Base-by-base conservation (phyloP, 2,113 vertebrate species). In the Pseudorhombus dupliciocellatus region DNA sequence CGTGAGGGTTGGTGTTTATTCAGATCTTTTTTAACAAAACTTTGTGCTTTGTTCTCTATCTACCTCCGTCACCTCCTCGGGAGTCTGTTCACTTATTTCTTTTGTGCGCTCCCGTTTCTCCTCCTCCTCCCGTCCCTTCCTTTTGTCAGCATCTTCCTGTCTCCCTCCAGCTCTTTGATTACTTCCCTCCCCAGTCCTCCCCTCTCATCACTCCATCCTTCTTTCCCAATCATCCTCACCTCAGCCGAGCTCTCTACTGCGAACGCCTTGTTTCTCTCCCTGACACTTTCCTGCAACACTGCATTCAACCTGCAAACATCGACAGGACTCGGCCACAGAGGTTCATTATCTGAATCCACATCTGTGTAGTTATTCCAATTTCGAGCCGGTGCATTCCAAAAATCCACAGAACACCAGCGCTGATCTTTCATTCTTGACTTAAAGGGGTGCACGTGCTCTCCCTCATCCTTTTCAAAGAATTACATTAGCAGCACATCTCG, bases 1-100 rank as follows among this genome's bases (percentile, higher is more conserved):
- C 18, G 63, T 78, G 42, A 16, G 76, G 77, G 73, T 87, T 75
- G 67, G 51, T 58, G 69, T 80, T 81, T 79, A 81, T 79, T 88
- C 79, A 77, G 52, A 79, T 76, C 80, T 24, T 70, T 79, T 86
- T 80, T 48, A 51, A 81, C 57, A 63, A 82, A 90, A 88, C 84
- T 86, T 87, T 88, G 53, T 80, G 37, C 66, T 85, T 70, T 48
- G 60, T 79, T 84, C 70, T 70, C 78, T 58, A 74, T 76, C 84
- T 65, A 75, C 70, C 55, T 85, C 73, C 28, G 70, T 80, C 73
- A 85, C 75, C 66, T 80, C 58, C 72, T 71, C 20, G 7, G 60
- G 69, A 50, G 37, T 64, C 59, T 74, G 70, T 77, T 76, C 71
- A 58, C 82, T 81, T 70, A 61, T 80, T 77, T 73, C 68, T 70